Conservation (phyloP, 2,888 invertebrate genomes). For the Bimastos eiseni region DNA sequence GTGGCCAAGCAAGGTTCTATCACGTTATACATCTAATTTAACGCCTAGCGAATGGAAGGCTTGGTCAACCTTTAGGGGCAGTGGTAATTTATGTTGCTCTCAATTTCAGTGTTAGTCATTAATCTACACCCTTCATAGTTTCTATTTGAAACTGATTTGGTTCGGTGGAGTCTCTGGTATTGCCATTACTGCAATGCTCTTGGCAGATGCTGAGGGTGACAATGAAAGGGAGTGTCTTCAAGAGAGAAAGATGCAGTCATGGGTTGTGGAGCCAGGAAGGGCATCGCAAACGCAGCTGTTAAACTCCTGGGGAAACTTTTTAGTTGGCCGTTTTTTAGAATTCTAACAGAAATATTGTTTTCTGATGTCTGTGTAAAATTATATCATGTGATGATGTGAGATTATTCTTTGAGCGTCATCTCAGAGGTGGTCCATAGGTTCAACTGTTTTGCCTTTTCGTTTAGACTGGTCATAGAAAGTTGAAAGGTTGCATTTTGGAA, state of each 20-base stretch:
- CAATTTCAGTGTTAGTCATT: too few species aligned
- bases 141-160: background rate
- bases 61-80: too few species aligned
- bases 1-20: too few species aligned
- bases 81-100: too few species aligned
- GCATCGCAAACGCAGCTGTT: background rate
- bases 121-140: too few species aligned
- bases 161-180: background rate
- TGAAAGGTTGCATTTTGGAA: background rate
- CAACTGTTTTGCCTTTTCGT: background rate
- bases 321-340: background rate
- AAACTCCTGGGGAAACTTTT: background rate
- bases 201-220: background rate
- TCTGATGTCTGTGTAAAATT: background rate
- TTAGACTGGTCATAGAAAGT: background rate
- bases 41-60: too few species aligned
- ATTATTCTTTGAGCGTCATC: too few species aligned
- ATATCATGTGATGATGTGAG: too few species aligned
- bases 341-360: background rate
- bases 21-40: too few species aligned
- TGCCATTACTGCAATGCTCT: background rate
- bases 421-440: background rate
- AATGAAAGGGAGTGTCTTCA: background rate
- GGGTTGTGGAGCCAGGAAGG: background rate
- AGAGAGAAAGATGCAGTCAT: background rate